Percentiles rank a stretch among this genome's conserved stretches.
These are phyloP conservation scores for Nicator chloris DNA, from an alignment of 2,113 vertebrate species.

Conservation along the genomic window DNA sequence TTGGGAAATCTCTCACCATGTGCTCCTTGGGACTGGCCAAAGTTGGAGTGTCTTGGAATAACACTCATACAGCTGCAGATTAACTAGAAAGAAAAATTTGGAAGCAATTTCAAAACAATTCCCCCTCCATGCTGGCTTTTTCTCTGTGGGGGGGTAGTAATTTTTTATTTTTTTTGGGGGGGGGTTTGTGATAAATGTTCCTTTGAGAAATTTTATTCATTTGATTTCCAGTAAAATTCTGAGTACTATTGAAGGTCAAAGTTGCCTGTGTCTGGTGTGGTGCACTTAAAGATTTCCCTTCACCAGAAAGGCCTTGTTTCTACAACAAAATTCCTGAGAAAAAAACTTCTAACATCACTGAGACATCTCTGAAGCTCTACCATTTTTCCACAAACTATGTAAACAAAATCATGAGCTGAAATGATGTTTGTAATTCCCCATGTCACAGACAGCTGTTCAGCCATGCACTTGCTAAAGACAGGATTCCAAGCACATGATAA, in stretches of 20 bases:
- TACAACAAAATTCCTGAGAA: background rate
- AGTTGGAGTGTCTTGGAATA: background rate
- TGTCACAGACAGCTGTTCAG: constrained; percentile 30
- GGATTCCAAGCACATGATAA: constrained; percentile 13
- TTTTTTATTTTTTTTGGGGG: background rate
- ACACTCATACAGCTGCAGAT: background rate
- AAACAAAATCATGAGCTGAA: constrained; percentile 30
- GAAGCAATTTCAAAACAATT: background rate
- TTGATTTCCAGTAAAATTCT: background rate
- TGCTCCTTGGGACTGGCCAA: background rate
- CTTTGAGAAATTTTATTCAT: background rate
- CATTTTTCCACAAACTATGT: constrained; percentile 25
- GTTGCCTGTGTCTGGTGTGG: background rate
- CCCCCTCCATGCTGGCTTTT: background rate
- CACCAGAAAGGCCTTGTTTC: background rate
- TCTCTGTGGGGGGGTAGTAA: no score
- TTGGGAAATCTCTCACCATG: background rate
- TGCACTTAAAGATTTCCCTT: background rate
- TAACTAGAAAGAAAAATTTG: background rate
- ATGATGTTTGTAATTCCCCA: constrained; percentile 30
- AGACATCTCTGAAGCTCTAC: background rate
- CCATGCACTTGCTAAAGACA: constrained; percentile 42
- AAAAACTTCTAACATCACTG: background rate
- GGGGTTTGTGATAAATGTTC: background rate
- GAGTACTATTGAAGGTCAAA: background rate